These are phyloP conservation scores for Pedionomus torquatus DNA, from an alignment of 2,113 vertebrate genomes.

Conservation along the genomic window DNA sequence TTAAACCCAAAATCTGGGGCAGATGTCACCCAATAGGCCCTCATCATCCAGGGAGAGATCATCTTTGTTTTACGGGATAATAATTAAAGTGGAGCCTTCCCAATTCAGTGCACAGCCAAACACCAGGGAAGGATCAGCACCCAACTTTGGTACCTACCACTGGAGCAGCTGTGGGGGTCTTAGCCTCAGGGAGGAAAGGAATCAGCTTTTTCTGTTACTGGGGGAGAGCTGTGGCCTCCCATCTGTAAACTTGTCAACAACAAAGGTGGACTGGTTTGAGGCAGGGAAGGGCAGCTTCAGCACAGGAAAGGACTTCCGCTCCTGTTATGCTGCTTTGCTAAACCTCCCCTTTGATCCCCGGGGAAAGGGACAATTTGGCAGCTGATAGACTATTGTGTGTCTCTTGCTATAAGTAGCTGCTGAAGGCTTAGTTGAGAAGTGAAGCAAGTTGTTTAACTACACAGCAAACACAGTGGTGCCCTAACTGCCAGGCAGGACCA, in stretches of 20 bases:
- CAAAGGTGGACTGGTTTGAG: background rate
- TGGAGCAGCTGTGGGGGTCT: fast-evolving
- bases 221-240: background rate
- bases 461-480: background rate
- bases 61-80: background rate
- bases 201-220: background rate
- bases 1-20: background rate
- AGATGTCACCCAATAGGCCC: background rate
- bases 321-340: background rate
- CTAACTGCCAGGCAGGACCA: background rate
- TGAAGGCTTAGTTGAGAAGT: background rate
- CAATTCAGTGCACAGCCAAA: background rate
- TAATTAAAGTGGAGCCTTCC: background rate
- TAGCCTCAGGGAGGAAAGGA: background rate
- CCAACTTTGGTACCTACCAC: background rate
- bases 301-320: slow-evolving; percentile 50
- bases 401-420: background rate
- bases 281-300: slow-evolving; percentile 42
- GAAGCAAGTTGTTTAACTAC: background rate
- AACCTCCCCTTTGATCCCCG: slow-evolving; percentile 40
- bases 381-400: slow-evolving; percentile 44
- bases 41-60: background rate
- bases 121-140: background rate
- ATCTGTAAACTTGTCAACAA: background rate
- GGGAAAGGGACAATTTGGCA: slow-evolving; percentile 54